Evolutionary conservation across 2,113 vertebrate genomes (phyloP), one percentile per base, ranked within the genome.

Genomic region (Seriola rivoliana): DNA sequence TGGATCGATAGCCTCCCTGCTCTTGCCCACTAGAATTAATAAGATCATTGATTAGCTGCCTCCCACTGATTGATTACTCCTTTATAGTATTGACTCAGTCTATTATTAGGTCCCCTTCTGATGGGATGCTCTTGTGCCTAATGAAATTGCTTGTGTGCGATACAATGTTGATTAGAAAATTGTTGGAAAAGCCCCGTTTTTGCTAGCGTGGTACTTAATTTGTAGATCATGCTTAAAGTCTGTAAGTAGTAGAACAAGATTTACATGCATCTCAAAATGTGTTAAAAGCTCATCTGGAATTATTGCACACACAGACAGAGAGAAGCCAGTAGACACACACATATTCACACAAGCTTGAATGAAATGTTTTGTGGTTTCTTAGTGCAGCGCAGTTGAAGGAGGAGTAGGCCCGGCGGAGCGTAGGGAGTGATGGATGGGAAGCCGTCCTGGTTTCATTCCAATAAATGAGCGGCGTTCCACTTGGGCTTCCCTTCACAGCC

Each of bases 21-120:
- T 84, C 82, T 90, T 74, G 75, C 66, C 81, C 77, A 75, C 85
- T 88, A 90, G 83, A 90, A 93, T 94, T 93, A 93, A 93, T 89
- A 94, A 92, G 87, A 78, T 88, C 66, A 95, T 95, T 87, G 94
- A 95, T 95, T 94, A 92, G 55, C 93, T 93, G 93, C 91, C 92
- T 86, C 74, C 76, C 76, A 67, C 38, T 94, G 94, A 94, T 93
- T 93, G 85, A 95, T 93, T 89, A 90, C 81, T 79, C 88, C 78
- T 89, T 83, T 84, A 85, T 75, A 78, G 81, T 78, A 87, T 88
- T 4, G 64, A 92, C 85, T 85, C 69, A 74, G 79, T 85, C 89
- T 93, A 93, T 92, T 91, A 88, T 92, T 94, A 91, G 90, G 75
- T 76, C 84, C 62, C 65, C 46, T 48, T 84, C 64, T 84, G 63